Base-by-base conservation (phyloP, 2,888 invertebrate genomes). In the Sphaeridia pumilis region DNA sequence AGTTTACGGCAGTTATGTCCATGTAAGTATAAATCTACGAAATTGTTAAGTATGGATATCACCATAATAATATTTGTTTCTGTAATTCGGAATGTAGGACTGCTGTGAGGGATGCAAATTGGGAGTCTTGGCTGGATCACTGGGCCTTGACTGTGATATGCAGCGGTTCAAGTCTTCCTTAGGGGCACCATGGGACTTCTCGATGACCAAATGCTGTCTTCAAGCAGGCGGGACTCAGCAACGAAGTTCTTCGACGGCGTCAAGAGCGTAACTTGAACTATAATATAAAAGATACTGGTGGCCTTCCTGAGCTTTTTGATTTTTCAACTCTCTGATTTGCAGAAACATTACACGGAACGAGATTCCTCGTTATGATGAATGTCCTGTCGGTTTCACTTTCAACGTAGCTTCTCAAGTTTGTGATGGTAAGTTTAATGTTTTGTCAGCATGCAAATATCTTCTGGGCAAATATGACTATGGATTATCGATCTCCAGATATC, bases 71-170 rank as follows among this genome's bases (percentile, higher is more conserved):
- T 20, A 27, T 43, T 42, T 24, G 5, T 4, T 31, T 3, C 28
- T 21, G 4, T 7, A n/a, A 12, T 28, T 26, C 17, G 7, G 4
- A 24, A 43, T 59, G 59, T 67, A 77, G 71, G 74, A 76, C 63
- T 81, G 81, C 64, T 81, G 81, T 63, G 78, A 78, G 60, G 76
- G 78, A 5, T 81, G 81, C 63, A 76, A 78, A 67, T 70, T 80
- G 36, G 82, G 82, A 2, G 70, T 81, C 34, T 74, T 78, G 41
- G 74, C 78, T 1, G 75, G 75, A n/a, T 74, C 75, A 36, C 74
- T 76, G 49, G 75, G 74, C 24, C 72, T 74, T 63, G 73, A 74
- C 47, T 82, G 82, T 62, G 70, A 72, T 14, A 75, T 78, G 54
- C 72, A 73, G 20, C 68, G 72, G 38, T 73, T 79, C 49, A 71